A percentile compares a stretch with the other conserved stretches of the same genome.
Conservation (phyloP, 2,888 invertebrate species). For the Leptopilina drosophilae region DNA sequence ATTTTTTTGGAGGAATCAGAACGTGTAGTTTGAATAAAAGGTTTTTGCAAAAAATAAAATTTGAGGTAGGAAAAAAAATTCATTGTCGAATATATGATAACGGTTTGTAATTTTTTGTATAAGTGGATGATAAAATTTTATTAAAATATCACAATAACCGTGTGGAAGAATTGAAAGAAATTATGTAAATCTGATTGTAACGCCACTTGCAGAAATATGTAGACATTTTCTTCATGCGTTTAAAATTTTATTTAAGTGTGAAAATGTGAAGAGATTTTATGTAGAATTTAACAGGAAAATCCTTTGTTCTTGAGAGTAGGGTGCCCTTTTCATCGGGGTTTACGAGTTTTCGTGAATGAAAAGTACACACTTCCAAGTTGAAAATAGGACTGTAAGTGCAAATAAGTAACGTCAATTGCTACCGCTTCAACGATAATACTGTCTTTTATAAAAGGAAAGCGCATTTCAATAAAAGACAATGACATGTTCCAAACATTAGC, state of each 20-base stretch:
- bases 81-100: too few species aligned
- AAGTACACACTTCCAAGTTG: conserved; percentile 5
- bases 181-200: background rate
- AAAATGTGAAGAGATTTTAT: background rate
- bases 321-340: conserved; percentile 36
- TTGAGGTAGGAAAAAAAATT: too few species aligned
- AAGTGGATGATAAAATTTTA: background rate
- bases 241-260: conserved; percentile 22
- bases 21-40: too few species aligned
- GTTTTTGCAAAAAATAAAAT: too few species aligned
- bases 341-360: conserved; percentile 19
- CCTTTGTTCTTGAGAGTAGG: background rate
- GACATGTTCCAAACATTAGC: background rate
- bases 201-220: background rate
- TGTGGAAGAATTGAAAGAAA: background rate
- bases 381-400: conserved; percentile 23
- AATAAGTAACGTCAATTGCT: conserved; percentile 25
- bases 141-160: background rate
- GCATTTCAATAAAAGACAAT: conserved; percentile 17
- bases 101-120: too few species aligned
- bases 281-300: conserved; percentile 8
- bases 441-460: conserved; percentile 1
- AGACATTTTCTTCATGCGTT: background rate
- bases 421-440: conserved; percentile 7
- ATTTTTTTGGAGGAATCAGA: too few species aligned